These are phyloP conservation scores for Eulemur albifrons DNA, from an alignment of 2,797 vertebrate genomes.

Conservation along the genomic window DNA sequence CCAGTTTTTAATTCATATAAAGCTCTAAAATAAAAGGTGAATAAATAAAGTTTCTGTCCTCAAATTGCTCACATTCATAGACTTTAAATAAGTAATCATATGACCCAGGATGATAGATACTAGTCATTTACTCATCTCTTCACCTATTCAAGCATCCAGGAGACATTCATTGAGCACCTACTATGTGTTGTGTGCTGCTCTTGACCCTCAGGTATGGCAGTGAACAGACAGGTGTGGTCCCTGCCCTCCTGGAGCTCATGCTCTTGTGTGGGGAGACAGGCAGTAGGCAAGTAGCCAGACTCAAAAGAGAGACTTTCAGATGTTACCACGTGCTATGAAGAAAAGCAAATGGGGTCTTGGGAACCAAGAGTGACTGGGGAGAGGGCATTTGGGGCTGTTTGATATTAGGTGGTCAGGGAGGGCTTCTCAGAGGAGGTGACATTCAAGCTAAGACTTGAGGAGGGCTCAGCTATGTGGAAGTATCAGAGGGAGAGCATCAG, in stretches of 20 bases:
- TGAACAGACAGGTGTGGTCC: neutral
- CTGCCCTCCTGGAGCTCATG: neutral
- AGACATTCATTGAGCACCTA: neutral
- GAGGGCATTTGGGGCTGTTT: neutral
- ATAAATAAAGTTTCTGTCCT: neutral
- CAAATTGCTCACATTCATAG: neutral
- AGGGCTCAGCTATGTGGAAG: neutral
- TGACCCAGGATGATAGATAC: neutral
- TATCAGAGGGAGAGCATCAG: neutral
- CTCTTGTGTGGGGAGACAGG: neutral
- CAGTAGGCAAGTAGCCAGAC: neutral
- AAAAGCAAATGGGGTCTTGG: neutral
- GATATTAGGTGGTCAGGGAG: neutral
- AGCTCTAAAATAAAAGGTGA: neutral
- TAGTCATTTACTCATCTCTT: neutral
- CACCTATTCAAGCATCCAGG: no score
- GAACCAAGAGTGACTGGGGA: no score
- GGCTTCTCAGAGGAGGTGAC: neutral
- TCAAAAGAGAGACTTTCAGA: neutral
- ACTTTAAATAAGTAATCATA: neutral
- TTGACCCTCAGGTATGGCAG: neutral
- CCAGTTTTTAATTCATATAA: neutral
- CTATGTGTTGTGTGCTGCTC: neutral
- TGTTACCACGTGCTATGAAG: neutral
- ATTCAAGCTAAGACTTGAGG: neutral